These are phyloP conservation scores for Thripadectes ignobilis DNA, from an alignment of 2,797 vertebrate species.

Conservation along the genomic window DNA sequence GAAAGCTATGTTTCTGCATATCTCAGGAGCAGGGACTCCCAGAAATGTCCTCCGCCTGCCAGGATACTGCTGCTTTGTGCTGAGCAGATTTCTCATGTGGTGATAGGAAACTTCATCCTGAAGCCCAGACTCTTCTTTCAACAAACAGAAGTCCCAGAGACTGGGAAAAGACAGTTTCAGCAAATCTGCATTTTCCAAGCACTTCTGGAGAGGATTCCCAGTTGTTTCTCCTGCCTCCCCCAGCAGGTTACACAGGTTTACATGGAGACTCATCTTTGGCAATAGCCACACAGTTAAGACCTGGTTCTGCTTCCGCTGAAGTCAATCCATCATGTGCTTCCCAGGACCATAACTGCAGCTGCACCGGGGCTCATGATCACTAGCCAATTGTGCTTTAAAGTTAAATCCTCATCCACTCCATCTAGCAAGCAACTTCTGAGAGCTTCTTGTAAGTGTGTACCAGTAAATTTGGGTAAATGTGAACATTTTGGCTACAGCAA, in stretches of 20 bases:
- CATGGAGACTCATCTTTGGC: slow-evolving; percentile 44
- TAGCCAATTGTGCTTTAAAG: slow-evolving; percentile 19
- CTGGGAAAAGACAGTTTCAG: background rate
- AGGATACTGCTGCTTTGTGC: slow-evolving; percentile 18
- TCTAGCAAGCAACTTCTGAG: background rate
- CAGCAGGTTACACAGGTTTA: background rate
- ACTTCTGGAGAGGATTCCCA: background rate
- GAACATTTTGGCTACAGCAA: background rate
- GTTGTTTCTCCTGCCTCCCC: background rate
- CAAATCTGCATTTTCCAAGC: background rate
- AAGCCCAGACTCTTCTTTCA: background rate
- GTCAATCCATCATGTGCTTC: background rate
- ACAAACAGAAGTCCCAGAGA: background rate
- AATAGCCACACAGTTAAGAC: slow-evolving; percentile 1
- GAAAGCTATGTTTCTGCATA: slow-evolving; percentile 42
- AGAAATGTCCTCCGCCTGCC: background rate
- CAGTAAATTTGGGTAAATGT: slow-evolving; percentile 16
- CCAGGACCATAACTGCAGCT: background rate
- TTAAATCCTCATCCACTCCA: slow-evolving; percentile 12
- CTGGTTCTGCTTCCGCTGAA: background rate
- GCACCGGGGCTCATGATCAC: background rate
- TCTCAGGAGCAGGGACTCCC: slow-evolving; percentile 1
- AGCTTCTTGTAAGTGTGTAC: slow-evolving; percentile 1
- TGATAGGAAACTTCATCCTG: background rate
- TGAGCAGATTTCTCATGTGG: background rate